Base-by-base conservation (phyloP, 2,888 invertebrate genomes). In the Rhodophaea formosa region DNA sequence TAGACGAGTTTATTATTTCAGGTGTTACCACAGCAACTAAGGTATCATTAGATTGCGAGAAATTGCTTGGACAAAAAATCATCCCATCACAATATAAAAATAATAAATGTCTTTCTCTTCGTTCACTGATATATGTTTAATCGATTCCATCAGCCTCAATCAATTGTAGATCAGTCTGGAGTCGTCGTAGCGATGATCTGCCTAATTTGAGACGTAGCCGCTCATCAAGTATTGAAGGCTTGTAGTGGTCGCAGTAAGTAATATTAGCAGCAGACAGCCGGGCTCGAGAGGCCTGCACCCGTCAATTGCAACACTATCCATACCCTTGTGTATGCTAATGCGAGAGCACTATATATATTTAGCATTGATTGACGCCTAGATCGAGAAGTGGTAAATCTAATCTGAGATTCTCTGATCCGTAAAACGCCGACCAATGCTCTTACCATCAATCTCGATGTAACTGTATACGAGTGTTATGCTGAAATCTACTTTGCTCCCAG, bases 171-270 rank as follows among this genome's bases (percentile, higher is more conserved):
- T 76, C 64, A 74, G 68, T 73, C 64, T 69, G 64, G 72, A 70
- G 69, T 73, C 75, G 71, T 67, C 66, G 62, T 62, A 57, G 57
- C 66, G 57, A 72, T 64, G 62, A 66, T 65, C 35, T 51, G 35
- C 35, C 80, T 81, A 84, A 82, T 82, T 86, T 66, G 78, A 80
- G 79, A 77, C 72, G 71, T 74, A 71, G 76, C 69, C 75, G 69
- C 68, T 62, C 77, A 87, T 88, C 79, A 84, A 86, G 75, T 88
- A 88, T 88, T 88, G 75, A 88, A 78, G 71, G 66, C 66, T 69
- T 71, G 66, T 72, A 67, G 66, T 65, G 69, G 68, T 72, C 71
- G 71, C 66, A 65, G 60, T 64, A 62, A 71, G 68, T 76, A 79
- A 81, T 84, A 85, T 82, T 79, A 79, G 79, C 80, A 72, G 68